Evolutionary conservation across 2,113 vertebrate species (phyloP).

Genomic region (Euleptes europaea): DNA sequence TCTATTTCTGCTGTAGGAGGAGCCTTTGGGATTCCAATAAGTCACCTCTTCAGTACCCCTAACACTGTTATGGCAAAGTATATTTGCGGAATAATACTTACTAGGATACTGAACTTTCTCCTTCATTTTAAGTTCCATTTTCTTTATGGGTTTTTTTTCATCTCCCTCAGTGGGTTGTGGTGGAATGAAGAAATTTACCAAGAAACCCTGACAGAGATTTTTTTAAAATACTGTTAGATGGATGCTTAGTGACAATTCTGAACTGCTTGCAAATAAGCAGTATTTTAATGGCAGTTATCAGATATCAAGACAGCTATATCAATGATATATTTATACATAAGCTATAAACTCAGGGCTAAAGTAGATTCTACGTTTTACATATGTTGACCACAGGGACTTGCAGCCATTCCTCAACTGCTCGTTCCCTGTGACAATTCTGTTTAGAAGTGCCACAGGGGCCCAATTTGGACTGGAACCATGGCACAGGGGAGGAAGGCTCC

Average conservation of each 20-base stretch:
- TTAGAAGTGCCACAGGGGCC: no score
- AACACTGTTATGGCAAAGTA: neutral
- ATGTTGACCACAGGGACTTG: no score
- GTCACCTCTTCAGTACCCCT: neutral
- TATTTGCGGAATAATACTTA: conserved; percentile 67
- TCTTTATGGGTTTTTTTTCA: conserved; percentile 68
- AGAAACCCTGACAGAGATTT: conserved; percentile 79
- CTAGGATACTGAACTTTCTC: conserved; percentile 88
- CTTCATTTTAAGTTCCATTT: conserved; percentile 81
- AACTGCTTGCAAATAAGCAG: conserved; percentile 25
- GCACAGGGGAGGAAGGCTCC: no score
- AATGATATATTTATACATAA: neutral
- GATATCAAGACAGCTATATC: neutral
- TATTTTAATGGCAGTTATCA: neutral
- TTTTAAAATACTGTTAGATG: conserved; percentile 37
- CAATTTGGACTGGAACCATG: no score
- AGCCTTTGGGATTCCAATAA: neutral
- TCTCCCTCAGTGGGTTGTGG: conserved; percentile 81
- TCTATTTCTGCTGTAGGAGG: neutral
- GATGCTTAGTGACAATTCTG: conserved; percentile 16
- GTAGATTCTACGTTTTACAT: no score
- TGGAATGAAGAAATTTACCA: conserved; percentile 95
- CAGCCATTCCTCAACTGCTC: no score
- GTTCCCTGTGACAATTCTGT: no score
- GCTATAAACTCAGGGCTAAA: neutral